A percentile compares a stretch with the other conserved stretches of the same genome.
Conservation (phyloP, 2,888 invertebrate species). For the Drosophila differens region DNA sequence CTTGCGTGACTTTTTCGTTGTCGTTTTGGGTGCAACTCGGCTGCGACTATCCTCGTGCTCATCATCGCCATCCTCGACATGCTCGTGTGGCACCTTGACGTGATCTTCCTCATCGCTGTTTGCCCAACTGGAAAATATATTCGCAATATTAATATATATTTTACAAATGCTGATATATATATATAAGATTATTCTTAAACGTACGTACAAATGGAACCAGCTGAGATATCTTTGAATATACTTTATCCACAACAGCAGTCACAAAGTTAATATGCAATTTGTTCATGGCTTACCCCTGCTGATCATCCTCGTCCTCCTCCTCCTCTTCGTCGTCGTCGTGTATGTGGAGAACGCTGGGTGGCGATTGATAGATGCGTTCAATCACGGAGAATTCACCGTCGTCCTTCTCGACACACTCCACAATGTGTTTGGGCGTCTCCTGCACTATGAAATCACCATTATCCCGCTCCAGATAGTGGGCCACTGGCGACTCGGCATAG, state of each 20-base stretch:
- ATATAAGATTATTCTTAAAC: background rate
- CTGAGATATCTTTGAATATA: background rate
- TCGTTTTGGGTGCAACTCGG: constrained; percentile 35
- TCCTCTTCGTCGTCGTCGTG: constrained; percentile 83
- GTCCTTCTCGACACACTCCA: constrained; percentile 85
- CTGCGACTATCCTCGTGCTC: constrained; percentile 67
- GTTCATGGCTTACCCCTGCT: constrained; percentile 31
- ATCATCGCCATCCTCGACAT: constrained; percentile 60
- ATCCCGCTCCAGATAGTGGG: constrained; percentile 84
- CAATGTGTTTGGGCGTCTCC: constrained; percentile 85
- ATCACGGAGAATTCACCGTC: constrained; percentile 85
- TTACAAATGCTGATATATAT: background rate
- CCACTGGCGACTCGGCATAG: constrained; percentile 84
- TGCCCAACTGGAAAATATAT: constrained; percentile 30
- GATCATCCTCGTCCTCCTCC: constrained; percentile 69
- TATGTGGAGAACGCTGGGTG: constrained; percentile 84
- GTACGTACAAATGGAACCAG: background rate
- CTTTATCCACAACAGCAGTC: background rate
- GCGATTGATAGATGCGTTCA: constrained; percentile 85
- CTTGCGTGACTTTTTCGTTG: constrained; percentile 61
- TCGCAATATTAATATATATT: background rate
- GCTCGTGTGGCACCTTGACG: constrained; percentile 22
- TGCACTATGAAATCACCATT: constrained; percentile 85
- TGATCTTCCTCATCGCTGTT: constrained; percentile 55
- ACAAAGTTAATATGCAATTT: background rate